Percentiles rank a stretch among this genome's conserved stretches.
Evolutionary conservation across 2,113 vertebrate species (phyloP).

Genomic region (Nycticorax nycticorax): DNA sequence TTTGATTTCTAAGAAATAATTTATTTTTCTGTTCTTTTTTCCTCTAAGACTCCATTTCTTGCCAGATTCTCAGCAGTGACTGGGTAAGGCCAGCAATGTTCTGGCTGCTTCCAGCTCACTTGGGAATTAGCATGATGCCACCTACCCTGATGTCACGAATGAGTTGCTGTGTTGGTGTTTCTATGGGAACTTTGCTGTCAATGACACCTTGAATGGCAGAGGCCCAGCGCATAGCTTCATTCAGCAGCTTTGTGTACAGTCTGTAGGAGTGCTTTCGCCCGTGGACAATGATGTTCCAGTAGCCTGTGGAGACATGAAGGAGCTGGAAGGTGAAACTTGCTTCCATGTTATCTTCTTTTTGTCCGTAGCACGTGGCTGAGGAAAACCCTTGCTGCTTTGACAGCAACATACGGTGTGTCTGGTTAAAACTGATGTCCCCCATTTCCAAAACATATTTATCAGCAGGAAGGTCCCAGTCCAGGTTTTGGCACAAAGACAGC

Average conservation of each 20-base stretch:
- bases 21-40: background rate
- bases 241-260: constrained; percentile 88
- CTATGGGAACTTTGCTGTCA: constrained; percentile 90
- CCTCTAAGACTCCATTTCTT: background rate
- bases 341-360: background rate
- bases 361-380: background rate
- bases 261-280: constrained; percentile 90
- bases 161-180: constrained; percentile 92
- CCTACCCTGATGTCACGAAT: constrained; percentile 91
- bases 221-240: constrained; percentile 91
- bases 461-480: background rate
- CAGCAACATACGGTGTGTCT: background rate
- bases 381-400: background rate
- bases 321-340: background rate
- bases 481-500: background rate
- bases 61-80: background rate
- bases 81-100: background rate
- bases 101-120: background rate
- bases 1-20: background rate
- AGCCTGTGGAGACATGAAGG: constrained; percentile 73
- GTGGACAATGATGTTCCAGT: constrained; percentile 90
- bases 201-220: constrained; percentile 89
- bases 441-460: background rate
- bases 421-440: background rate
- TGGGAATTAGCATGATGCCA: background rate